phyloP scores from a whole-genome alignment of 2,113 vertebrate species.

The Dipodomys ordii region DNA sequence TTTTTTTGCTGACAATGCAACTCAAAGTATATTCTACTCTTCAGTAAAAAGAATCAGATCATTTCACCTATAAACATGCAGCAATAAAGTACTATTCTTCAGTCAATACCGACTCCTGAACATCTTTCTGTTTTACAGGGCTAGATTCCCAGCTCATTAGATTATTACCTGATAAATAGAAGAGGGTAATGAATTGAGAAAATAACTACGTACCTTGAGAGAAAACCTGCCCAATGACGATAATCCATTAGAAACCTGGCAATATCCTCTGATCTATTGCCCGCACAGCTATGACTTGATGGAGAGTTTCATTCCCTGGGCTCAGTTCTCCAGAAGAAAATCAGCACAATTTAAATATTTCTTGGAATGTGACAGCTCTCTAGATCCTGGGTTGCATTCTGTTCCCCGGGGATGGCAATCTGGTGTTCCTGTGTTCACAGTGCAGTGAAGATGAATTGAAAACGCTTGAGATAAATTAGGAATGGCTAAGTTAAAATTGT shows the following conservation, averaged over 20 bases:
- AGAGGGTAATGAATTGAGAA: slow-evolving; percentile 86
- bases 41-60: slow-evolving; percentile 79
- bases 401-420: slow-evolving; percentile 88
- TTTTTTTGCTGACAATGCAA: slow-evolving; percentile 84
- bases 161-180: slow-evolving; percentile 86
- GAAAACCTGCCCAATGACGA: slow-evolving; percentile 88
- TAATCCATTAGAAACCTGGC: slow-evolving; percentile 90
- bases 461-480: slow-evolving; percentile 91
- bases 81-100: slow-evolving; percentile 85
- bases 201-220: slow-evolving; percentile 89
- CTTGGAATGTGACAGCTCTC: slow-evolving; percentile 88
- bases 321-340: slow-evolving; percentile 91
- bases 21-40: slow-evolving; percentile 73
- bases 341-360: slow-evolving; percentile 90
- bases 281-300: slow-evolving; percentile 89
- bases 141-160: slow-evolving; percentile 84
- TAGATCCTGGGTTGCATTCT: slow-evolving; percentile 87
- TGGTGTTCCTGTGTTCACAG: slow-evolving; percentile 86
- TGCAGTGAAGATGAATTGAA: slow-evolving; percentile 89
- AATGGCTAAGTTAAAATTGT: slow-evolving; percentile 91
- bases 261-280: slow-evolving; percentile 90
- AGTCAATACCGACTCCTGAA: slow-evolving; percentile 84
- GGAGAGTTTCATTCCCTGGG: slow-evolving; percentile 90
- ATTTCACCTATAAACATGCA: slow-evolving; percentile 86
- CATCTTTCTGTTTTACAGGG: slow-evolving; percentile 81